Evolutionary conservation across 2,888 invertebrate genomes (phyloP), one percentile per base, ranked within the genome.

Genomic region (Pseudoips prasinana): DNA sequence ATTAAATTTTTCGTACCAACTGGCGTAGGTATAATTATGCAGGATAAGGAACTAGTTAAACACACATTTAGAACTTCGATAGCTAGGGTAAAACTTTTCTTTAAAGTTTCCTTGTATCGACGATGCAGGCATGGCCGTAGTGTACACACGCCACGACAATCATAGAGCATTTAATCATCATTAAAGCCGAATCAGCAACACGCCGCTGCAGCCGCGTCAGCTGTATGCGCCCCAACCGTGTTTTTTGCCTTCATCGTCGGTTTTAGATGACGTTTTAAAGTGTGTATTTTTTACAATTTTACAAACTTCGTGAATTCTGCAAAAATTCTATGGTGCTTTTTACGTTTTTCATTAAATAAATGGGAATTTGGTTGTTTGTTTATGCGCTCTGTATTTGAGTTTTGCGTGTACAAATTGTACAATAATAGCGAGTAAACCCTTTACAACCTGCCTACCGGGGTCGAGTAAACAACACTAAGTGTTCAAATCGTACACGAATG

Each of bases 131-230:
- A 19, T 23, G 39, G 27, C 33, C 28, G 40, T 34, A 31, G 25
- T 47, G 43, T 52, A 54, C 70, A 72, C 77, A 73, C 73, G 70
- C 67, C 56, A 66, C 72, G 68, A 77, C 85, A 75, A 88, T 88
- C 83, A 81, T 83, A 80, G 66, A 66, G 70, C 78, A 76, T 82
- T 88, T 87, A 87, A 87, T 88, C 88, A 84, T 85, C 77, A 87
- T 88, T 86, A 88, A 87, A 88, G 67, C 55, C 58, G 68, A 78
- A 88, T 88, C 88, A 87, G 80, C 65, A 68, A 49, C 71, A 60
- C 60, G 56, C 55, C 62, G 64, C 39, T 73, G 73, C 71, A 71
- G 65, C 57, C 73, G 76, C 80, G 75, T 67, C 81, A 75, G 82
- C 81, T 76, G 79, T 69, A 67, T 64, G 56, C 64, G 61, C 68